A percentile compares a stretch with the other conserved stretches of the same genome.
Conservation (phyloP, 2,888 invertebrate species). For the Parnassius glacialis region DNA sequence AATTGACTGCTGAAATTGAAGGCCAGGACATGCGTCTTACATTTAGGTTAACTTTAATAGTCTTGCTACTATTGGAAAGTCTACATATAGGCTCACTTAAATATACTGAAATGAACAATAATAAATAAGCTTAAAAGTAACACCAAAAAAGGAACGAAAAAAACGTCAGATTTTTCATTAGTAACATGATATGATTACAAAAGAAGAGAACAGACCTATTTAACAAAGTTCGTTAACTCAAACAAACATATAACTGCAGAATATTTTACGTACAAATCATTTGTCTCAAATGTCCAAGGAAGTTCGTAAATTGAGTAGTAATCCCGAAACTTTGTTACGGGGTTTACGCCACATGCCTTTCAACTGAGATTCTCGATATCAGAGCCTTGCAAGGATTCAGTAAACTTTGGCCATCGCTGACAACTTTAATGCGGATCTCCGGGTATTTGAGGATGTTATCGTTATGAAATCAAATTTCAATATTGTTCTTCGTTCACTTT, state of each 20-base stretch:
- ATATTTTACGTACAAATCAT: conserved; percentile 4
- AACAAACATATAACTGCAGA: not conserved
- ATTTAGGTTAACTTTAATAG: too few species aligned
- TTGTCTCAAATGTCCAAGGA: conserved; percentile 32
- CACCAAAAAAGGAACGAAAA: too few species aligned
- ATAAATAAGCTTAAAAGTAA: too few species aligned
- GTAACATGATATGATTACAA: not conserved
- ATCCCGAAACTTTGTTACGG: conserved; percentile 32
- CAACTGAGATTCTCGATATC: conserved; percentile 45
- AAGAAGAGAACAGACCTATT: not conserved
- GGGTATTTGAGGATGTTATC: conserved; percentile 53
- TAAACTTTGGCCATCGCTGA: conserved; percentile 55
- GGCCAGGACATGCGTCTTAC: too few species aligned
- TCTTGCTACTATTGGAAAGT: too few species aligned
- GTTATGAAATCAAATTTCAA: conserved; percentile 41
- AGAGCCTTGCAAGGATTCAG: conserved; percentile 47
- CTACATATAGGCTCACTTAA: too few species aligned
- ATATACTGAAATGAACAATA: too few species aligned
- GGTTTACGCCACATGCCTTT: conserved; percentile 46
- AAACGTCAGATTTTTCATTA: too few species aligned
- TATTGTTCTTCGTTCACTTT: too few species aligned
- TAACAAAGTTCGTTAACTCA: not conserved
- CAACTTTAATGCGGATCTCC: conserved; percentile 64
- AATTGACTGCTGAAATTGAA: too few species aligned
- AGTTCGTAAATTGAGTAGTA: conserved; percentile 40